Conservation (phyloP, 1,140 invertebrate genomes). For the Drosophila virilis region DNA sequence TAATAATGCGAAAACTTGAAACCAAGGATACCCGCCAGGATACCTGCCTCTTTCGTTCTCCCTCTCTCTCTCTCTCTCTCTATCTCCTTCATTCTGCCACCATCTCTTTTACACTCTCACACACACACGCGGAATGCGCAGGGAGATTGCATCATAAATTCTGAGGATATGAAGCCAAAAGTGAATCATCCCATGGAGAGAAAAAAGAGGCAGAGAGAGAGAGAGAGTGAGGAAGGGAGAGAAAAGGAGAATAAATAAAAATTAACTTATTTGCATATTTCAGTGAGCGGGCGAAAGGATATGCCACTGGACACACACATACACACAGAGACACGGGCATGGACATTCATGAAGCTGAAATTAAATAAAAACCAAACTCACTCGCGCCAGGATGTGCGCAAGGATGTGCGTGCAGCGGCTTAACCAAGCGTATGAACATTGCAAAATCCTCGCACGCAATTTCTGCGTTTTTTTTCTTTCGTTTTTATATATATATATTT, state of each 20-base stretch:
- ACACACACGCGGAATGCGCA: conserved; percentile 56
- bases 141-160: conserved; percentile 80
- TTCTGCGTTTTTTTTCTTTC: conserved; percentile 23
- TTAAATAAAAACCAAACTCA: conserved; percentile 53
- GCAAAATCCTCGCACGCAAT: conserved; percentile 56
- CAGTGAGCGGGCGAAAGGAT: conserved; percentile 66
- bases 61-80: background rate
- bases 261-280: conserved; percentile 81
- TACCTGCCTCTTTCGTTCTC: conserved; percentile 56
- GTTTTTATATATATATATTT: conserved; percentile 2
- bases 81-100: background rate
- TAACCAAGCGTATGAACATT: conserved; percentile 58
- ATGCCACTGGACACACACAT: conserved; percentile 44
- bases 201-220: background rate
- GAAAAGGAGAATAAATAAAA: conserved; percentile 70
- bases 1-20: conserved; percentile 77
- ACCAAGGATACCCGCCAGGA: conserved; percentile 74
- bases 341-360: conserved; percentile 49
- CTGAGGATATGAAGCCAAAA: conserved; percentile 55
- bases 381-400: conserved; percentile 49
- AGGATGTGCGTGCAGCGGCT: conserved; percentile 53
- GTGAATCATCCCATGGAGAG: conserved; percentile 55
- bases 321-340: conserved; percentile 14
- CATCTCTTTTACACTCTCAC: background rate
- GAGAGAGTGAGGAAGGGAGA: conserved; percentile 29